Evolutionary conservation across 2,888 invertebrate species (phyloP).

Genomic region (Drosophila kanekoi): DNA sequence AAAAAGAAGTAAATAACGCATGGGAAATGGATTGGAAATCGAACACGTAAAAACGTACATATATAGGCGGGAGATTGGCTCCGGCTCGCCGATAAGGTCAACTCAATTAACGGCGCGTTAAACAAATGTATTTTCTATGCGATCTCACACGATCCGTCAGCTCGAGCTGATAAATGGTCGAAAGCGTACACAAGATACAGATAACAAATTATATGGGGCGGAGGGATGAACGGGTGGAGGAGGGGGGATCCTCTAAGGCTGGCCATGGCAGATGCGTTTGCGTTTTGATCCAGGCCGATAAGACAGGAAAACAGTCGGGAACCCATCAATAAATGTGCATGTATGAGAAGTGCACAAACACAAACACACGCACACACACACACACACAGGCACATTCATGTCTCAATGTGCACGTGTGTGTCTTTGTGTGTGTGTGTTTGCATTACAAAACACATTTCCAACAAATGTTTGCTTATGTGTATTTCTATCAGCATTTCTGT

Average conservation of each 20-base stretch:
- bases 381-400: too few relatives aligned
- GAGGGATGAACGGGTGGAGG: neutral
- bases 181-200: constrained; percentile 25
- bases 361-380: neutral
- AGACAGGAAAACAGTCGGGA: constrained; percentile 31
- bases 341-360: neutral
- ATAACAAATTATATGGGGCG: neutral
- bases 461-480: constrained; percentile 49
- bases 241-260: too few relatives aligned
- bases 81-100: constrained; percentile 64
- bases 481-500: constrained; percentile 28
- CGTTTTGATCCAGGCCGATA: constrained; percentile 36
- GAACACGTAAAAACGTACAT: constrained; percentile 28
- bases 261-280: constrained; percentile 22
- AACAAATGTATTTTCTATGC: constrained; percentile 45
- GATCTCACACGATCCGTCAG: constrained; percentile 64
- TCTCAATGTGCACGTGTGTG: constrained; percentile 2
- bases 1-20: constrained; percentile 8
- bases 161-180: constrained; percentile 52
- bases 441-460: constrained; percentile 51
- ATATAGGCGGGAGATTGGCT: constrained; percentile 13
- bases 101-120: constrained; percentile 73
- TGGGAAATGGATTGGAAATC: constrained; percentile 46
- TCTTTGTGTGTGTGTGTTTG: neutral
- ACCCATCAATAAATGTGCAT: constrained; percentile 44